Evolutionary conservation across 2,888 invertebrate genomes (phyloP), one percentile per base, ranked within the genome.

Genomic region (Neoitamus cyanurus): DNA sequence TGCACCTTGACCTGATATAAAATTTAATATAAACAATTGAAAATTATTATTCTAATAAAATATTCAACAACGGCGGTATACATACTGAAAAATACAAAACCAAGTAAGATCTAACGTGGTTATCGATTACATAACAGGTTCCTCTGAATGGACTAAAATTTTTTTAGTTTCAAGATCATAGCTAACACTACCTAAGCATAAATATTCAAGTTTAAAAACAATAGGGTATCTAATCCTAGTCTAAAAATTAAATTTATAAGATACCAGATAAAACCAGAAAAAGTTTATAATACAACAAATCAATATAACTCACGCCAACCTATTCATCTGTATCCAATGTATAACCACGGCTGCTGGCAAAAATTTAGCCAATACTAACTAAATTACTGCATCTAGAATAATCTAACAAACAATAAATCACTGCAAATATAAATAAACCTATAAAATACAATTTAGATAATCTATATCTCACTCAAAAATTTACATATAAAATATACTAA

Each of bases 321-420:
- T 92, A 92, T 93, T 93, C 90, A 92, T 90, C 92, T 92, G 87
- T 90, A 92, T 92, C 89, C 92, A 92, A 92, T 93, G 94, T 93
- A 88, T 94, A 94, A 94, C 93, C 94, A 94, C 94, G 93, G 93
- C 92, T 94, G 94, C 94, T 94, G 94, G 94, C 94, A 94, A 93
- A 93, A 93, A 92, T 92, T 93, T 93, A 90, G 92, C 93, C 92
- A 92, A 92, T 93, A 93, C 92, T 93, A 90, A 89, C 88, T 88
- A 91, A 91, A 93, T 93, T 92, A 91, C 93, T 93, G 93, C 92
- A 92, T 93, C 92, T 92, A 93, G 91, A 92, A 92, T 93, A 92
- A 92, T 92, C 93, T 93, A 93, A 93, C 92, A 89, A 91, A 91
- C 92, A 93, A 93, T 90, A 91, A 92, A 92, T 92, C 92, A 93